Percentiles rank a stretch among this genome's conserved stretches.
Evolutionary conservation across 2,797 vertebrate species (phyloP).

Genomic region (Ataeniobius toweri): DNA sequence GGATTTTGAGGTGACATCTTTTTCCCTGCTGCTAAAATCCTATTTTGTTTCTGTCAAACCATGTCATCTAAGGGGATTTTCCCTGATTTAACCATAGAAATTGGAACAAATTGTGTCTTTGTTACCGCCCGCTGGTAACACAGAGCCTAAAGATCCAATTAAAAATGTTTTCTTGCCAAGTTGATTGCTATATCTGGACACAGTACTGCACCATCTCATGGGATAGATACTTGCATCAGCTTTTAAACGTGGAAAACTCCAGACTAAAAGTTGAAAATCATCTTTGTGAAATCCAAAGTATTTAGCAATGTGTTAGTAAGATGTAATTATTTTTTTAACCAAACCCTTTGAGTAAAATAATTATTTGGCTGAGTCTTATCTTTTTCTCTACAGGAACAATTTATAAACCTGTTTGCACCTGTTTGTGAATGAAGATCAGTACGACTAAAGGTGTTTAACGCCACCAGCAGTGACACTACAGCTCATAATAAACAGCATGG

Average conservation of each 20-base stretch:
- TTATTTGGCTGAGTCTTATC: not conserved
- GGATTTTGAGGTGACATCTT: not conserved
- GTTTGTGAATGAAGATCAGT: not conserved
- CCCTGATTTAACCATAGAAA: not conserved
- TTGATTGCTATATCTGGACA: not conserved
- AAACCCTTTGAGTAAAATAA: not conserved
- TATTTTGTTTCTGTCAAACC: too few species aligned
- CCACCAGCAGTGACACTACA: not conserved
- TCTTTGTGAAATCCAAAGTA: not conserved
- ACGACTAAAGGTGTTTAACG: not conserved
- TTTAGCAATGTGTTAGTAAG: not conserved
- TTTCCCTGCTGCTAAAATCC: not conserved
- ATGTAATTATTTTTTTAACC: not conserved
- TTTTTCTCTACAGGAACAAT: not conserved
- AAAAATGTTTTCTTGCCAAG: not conserved
- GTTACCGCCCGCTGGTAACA: not conserved
- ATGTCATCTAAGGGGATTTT: not conserved
- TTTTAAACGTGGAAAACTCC: not conserved
- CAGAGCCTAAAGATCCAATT: not conserved
- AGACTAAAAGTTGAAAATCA: not conserved
- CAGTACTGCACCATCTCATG: not conserved
- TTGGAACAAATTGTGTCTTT: not conserved
- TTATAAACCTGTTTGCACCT: not conserved
- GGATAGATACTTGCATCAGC: not conserved
- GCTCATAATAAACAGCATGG: slow-evolving; percentile 34